These are phyloP conservation scores for Rhynchomys soricoides DNA, from an alignment of 2,113 vertebrate species.

Conservation along the genomic window DNA sequence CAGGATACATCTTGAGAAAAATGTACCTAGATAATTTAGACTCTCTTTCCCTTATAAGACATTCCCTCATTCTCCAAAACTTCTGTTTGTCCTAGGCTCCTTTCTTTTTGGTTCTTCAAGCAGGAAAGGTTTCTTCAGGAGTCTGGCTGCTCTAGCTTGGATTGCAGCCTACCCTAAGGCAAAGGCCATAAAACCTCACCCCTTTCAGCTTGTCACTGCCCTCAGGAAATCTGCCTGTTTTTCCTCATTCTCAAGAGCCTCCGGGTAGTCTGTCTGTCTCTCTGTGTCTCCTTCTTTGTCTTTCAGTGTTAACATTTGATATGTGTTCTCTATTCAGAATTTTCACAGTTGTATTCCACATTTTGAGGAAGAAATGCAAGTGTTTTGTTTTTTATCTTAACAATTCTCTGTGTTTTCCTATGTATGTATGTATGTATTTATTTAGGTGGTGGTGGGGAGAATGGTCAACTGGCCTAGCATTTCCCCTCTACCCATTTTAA, in stretches of 20 bases:
- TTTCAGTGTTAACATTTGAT: slow-evolving; percentile 1
- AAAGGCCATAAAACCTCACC: slow-evolving; percentile 47
- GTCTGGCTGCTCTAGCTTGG: not conserved
- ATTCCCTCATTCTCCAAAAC: slow-evolving; percentile 22
- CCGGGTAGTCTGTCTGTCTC: not conserved
- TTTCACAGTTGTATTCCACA: slow-evolving; percentile 33
- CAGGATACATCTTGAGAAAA: not conserved
- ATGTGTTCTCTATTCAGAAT: slow-evolving; percentile 24
- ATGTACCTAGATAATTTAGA: slow-evolving; percentile 38
- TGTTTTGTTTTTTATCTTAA: slow-evolving; percentile 53
- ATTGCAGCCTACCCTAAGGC: slow-evolving; percentile 35
- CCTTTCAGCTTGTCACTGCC: slow-evolving; percentile 8
- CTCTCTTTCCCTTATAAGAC: slow-evolving; percentile 38
- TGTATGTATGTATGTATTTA: slow-evolving; percentile 33
- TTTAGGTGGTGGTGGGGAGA: not conserved
- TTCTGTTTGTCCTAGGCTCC: slow-evolving; percentile 11
- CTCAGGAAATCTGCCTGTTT: slow-evolving; percentile 35
- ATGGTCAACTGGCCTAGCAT: slow-evolving; percentile 15
- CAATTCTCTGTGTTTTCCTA: not conserved
- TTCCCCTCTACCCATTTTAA: not conserved
- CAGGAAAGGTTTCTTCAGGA: slow-evolving; percentile 44
- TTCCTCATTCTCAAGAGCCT: slow-evolving; percentile 38
- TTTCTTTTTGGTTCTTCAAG: slow-evolving; percentile 39
- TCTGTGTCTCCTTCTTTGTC: not conserved
- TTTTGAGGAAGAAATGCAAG: not conserved